Conservation (phyloP, 2,797 vertebrate genomes). For the Nasua narica region DNA sequence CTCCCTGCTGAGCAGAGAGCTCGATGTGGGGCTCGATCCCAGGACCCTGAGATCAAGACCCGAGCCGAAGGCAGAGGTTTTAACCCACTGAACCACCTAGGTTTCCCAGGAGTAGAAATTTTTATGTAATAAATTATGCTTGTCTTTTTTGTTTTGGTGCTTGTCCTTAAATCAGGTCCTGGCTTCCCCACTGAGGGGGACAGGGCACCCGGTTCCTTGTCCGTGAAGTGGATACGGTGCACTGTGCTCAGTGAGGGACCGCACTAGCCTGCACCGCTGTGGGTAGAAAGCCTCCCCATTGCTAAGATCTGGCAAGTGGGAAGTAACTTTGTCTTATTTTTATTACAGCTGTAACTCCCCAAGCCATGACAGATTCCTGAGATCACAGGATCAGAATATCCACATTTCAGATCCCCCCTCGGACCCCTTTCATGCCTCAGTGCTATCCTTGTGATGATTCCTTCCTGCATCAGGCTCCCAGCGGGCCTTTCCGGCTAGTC, state of each 20-base stretch:
- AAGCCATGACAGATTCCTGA: background rate
- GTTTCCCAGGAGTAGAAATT: too few relatives aligned
- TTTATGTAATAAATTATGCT: too few relatives aligned
- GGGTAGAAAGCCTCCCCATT: rapidly evolving
- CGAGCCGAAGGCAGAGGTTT: too few relatives aligned
- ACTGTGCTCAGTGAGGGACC: rapidly evolving
- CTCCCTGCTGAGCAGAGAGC: too few relatives aligned
- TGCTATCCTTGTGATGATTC: background rate
- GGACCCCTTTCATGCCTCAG: background rate
- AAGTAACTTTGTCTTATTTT: background rate
- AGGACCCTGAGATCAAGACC: too few relatives aligned
- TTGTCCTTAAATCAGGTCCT: background rate
- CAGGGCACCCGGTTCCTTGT: background rate
- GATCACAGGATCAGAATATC: background rate
- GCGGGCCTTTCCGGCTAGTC: background rate
- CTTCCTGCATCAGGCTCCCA: background rate
- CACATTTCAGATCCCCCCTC: background rate
- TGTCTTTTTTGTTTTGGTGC: background rate
- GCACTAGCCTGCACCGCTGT: background rate
- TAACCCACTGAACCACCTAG: too few relatives aligned
- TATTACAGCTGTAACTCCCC: background rate
- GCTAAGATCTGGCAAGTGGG: background rate
- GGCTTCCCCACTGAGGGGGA: background rate
- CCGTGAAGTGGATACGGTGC: background rate
- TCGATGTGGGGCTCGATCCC: too few relatives aligned